These are phyloP conservation scores for Rhombomys opimus DNA, from an alignment of 2,113 vertebrate genomes.

Conservation along the genomic window DNA sequence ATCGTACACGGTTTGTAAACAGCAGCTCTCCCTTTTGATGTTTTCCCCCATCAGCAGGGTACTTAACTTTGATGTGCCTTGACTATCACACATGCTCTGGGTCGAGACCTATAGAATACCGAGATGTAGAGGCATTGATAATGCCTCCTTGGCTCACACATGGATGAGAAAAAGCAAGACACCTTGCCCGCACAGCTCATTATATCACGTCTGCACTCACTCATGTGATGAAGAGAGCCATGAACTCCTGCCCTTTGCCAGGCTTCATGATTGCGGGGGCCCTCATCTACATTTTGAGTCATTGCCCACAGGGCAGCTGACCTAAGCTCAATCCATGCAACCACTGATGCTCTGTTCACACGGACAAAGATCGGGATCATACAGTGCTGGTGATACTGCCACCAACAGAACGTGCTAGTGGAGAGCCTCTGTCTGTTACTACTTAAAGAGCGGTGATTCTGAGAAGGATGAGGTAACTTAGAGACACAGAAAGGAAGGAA, in stretches of 20 bases:
- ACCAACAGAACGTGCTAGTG: background rate
- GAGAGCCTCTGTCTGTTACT: background rate
- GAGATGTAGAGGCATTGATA: background rate
- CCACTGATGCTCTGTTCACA: background rate
- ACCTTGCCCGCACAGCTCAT: background rate
- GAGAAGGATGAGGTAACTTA: background rate
- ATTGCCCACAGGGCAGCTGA: background rate
- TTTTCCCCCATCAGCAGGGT: background rate
- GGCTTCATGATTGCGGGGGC: background rate
- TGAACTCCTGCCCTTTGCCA: background rate
- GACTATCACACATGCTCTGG: background rate
- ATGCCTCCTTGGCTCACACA: background rate
- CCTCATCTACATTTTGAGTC: background rate
- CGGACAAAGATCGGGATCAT: too few species aligned
- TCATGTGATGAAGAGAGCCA: accelerated
- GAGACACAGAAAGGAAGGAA: background rate
- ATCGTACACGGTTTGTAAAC: background rate
- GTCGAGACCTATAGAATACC: background rate
- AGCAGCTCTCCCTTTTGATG: background rate
- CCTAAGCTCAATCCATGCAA: background rate
- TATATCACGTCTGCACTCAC: background rate
- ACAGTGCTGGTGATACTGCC: background rate
- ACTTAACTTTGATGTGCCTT: background rate
- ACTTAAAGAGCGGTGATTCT: background rate
- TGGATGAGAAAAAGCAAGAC: background rate